These are phyloP conservation scores for Palythoa caribaeorum DNA, from an alignment of 92 coral and sea anemone species.

Conservation along the genomic window DNA sequence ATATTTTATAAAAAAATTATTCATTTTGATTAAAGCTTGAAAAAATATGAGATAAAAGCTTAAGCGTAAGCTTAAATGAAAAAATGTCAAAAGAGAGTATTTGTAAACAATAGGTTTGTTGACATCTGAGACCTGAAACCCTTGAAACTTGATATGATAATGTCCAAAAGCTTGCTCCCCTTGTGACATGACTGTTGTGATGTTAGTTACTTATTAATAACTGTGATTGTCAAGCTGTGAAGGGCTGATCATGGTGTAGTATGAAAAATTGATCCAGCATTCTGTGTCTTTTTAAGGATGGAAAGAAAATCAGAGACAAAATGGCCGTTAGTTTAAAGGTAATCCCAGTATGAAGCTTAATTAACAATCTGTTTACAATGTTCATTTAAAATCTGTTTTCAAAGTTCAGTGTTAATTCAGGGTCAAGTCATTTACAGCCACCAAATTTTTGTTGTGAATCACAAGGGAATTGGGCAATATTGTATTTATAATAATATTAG, in stretches of 20 bases:
- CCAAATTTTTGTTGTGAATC: background rate
- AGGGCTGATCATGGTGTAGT: background rate
- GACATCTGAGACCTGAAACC: no score
- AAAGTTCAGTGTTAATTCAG: background rate
- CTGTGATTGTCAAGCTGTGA: background rate
- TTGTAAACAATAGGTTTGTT: no score
- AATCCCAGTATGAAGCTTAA: background rate
- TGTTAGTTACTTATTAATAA: no score
- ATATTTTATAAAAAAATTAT: no score
- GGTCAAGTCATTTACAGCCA: background rate
- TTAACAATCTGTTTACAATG: background rate
- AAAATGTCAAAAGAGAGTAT: no score
- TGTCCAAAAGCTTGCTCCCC: background rate
- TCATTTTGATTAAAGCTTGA: no score
- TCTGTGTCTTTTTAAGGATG: constrained; percentile 72
- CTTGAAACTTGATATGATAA: background rate
- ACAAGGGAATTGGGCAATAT: background rate
- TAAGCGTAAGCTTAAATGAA: no score
- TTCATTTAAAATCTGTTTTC: background rate
- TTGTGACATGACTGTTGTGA: no score
- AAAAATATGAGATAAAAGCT: no score
- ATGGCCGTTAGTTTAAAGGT: constrained; percentile 93
- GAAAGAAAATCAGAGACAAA: constrained; percentile 94
- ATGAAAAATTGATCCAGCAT: background rate
- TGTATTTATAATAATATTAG: background rate